phyloP scores from a whole-genome alignment of 2,888 invertebrate species.

The Lasioglossum leucozonium region DNA sequence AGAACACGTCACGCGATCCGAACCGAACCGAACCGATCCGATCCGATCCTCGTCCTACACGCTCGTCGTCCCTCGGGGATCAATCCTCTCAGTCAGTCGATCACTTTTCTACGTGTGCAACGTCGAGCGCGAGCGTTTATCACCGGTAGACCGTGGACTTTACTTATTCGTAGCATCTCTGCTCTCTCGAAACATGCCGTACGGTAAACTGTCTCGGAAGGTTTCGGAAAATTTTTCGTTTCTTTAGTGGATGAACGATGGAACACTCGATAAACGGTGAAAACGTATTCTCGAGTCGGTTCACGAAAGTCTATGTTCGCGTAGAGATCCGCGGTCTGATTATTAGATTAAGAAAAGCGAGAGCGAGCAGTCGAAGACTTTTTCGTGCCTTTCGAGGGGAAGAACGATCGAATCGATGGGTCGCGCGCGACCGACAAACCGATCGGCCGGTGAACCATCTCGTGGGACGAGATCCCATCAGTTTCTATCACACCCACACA shows the following conservation, averaged over 20 bases:
- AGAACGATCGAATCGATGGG: conserved; percentile 55
- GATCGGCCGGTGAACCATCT: conserved; percentile 43
- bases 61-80: not conserved
- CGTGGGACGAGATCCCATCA: not conserved
- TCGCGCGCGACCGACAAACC: conserved; percentile 26
- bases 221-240: not conserved
- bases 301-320: not conserved
- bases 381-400: conserved; percentile 68
- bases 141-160: not conserved
- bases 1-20: not conserved
- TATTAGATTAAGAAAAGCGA: conserved; percentile 44
- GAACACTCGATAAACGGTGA: not conserved
- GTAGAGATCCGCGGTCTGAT: not conserved
- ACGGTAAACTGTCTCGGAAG: not conserved
- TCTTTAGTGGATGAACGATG: not conserved
- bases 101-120: conserved; percentile 47
- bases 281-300: not conserved
- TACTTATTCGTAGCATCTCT: not conserved
- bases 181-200: not conserved
- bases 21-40: too few relatives aligned
- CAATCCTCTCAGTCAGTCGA: not conserved
- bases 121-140: conserved; percentile 28
- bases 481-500: too few relatives aligned
- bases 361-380: conserved; percentile 43
- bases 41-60: not conserved